These are phyloP conservation scores for Actenoides lindsayi DNA, from an alignment of 2,113 vertebrate genomes.

Conservation along the genomic window DNA sequence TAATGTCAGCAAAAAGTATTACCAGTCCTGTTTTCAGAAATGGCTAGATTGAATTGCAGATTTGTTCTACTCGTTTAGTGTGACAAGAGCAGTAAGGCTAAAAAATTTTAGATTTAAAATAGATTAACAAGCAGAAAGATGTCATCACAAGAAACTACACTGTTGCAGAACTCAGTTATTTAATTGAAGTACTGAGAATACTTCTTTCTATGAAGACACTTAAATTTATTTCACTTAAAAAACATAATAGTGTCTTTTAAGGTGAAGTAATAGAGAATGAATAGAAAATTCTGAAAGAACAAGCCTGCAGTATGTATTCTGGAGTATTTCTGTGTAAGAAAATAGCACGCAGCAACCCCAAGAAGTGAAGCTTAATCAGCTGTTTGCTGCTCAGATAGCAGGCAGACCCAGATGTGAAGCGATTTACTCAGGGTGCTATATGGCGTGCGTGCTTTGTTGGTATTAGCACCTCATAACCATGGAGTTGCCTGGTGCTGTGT, in stretches of 20 bases:
- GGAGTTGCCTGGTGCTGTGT: not conserved
- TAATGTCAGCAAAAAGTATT: not conserved
- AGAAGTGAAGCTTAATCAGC: not conserved
- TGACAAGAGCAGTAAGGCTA: not conserved
- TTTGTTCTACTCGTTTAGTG: not conserved
- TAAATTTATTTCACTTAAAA: not conserved
- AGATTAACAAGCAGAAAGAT: not conserved
- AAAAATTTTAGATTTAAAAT: not conserved
- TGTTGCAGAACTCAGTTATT: not conserved
- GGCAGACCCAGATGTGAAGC: not conserved
- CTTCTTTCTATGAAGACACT: not conserved
- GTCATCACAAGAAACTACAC: not conserved
- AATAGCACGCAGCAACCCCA: not conserved
- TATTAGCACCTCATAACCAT: not conserved
- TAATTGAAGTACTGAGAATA: not conserved
- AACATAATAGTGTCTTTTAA: not conserved
- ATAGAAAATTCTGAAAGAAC: not conserved
- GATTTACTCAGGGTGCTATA: accelerated
- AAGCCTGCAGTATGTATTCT: not conserved
- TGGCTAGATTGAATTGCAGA: not conserved
- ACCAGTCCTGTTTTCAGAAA: not conserved
- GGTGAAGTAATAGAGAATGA: not conserved
- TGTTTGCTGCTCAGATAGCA: not conserved
- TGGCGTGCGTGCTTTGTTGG: not conserved
- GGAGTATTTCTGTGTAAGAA: not conserved